These are phyloP conservation scores for Gastrophysa polygoni DNA, from an alignment of 2,888 invertebrate genomes.

Conservation along the genomic window DNA sequence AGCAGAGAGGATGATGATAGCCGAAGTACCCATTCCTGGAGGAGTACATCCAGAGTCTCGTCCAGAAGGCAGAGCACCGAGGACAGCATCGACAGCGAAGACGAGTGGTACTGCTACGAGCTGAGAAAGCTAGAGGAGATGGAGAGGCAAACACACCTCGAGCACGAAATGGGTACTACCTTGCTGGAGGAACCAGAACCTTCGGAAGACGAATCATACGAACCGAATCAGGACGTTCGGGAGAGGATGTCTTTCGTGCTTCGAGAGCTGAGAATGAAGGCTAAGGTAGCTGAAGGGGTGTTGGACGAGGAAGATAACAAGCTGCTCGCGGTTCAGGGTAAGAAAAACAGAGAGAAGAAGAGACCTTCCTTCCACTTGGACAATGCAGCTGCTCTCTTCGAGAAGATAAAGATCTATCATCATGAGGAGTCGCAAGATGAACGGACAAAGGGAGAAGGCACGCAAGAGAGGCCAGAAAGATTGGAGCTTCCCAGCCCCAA, in stretches of 20 bases:
- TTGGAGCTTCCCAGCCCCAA: conserved; percentile 42
- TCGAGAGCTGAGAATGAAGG: conserved; percentile 75
- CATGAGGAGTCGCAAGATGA: conserved; percentile 51
- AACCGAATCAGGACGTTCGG: conserved; percentile 73
- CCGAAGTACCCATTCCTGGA: conserved; percentile 84
- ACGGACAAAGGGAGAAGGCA: conserved; percentile 14
- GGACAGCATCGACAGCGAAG: conserved; percentile 91
- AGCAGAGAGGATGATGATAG: conserved; percentile 83
- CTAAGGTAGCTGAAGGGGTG: conserved; percentile 59
- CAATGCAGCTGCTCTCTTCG: conserved; percentile 55
- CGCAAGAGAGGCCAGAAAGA: conserved; percentile 22
- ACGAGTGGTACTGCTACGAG: conserved; percentile 93
- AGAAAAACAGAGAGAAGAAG: conserved; percentile 50
- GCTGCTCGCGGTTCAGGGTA: conserved; percentile 52
- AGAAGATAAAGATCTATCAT: conserved; percentile 61
- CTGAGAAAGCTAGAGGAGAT: conserved; percentile 84
- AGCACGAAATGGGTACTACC: conserved; percentile 66
- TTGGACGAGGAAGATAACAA: conserved; percentile 55
- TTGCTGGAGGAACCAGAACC: conserved; percentile 66
- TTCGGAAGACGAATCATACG: conserved; percentile 61
- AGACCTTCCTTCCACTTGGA: conserved; percentile 50
- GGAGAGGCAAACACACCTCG: conserved; percentile 75
- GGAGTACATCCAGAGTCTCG: conserved; percentile 84
- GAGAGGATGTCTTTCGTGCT: conserved; percentile 82
- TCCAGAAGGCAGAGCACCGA: conserved; percentile 90